A percentile compares a stretch with the other conserved stretches of the same genome.
These are phyloP conservation scores for Campopleginae sp. DNA, from an alignment of 2,888 invertebrate genomes.

Conservation along the genomic window DNA sequence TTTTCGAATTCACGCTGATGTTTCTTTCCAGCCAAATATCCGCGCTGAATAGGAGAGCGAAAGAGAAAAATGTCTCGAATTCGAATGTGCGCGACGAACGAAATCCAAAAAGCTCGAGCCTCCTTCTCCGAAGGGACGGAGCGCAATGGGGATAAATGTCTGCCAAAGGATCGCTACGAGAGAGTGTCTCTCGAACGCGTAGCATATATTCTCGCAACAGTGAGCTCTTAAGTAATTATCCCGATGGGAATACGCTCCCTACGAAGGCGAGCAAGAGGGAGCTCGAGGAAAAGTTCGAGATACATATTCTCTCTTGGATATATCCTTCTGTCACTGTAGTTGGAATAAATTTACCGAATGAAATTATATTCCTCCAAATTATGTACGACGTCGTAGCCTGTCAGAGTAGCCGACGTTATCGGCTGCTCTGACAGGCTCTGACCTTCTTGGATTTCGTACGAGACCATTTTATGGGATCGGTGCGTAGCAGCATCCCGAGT, in stretches of 20 bases:
- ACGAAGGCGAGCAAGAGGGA: conserved; percentile 13
- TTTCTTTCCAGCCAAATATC: conserved; percentile 5
- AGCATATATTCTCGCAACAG: conserved; percentile 11
- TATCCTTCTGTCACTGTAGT: conserved; percentile 42
- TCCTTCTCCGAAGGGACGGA: background rate
- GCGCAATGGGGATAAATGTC: conserved; percentile 12
- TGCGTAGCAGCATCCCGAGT: background rate
- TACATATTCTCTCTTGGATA: conserved; percentile 41
- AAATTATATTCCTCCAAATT: conserved; percentile 50
- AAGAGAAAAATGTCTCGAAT: background rate
- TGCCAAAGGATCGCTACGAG: conserved; percentile 7
- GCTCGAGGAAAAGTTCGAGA: conserved; percentile 28
- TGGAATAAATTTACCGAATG: conserved; percentile 62
- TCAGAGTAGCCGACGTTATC: too few species aligned
- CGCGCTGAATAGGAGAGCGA: background rate
- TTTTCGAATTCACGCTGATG: conserved; percentile 15
- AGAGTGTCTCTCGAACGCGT: conserved; percentile 19
- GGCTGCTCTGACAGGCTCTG: conserved; percentile 6
- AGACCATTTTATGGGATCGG: background rate
- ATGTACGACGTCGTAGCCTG: conserved; percentile 42
- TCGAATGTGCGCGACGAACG: conserved; percentile 16
- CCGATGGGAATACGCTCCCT: conserved; percentile 55
- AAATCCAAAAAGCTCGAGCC: background rate
- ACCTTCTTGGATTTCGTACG: conserved; percentile 10
- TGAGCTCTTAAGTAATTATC: conserved; percentile 64